Base-by-base conservation (phyloP, 1,140 invertebrate species). In the Tribolium madens region DNA sequence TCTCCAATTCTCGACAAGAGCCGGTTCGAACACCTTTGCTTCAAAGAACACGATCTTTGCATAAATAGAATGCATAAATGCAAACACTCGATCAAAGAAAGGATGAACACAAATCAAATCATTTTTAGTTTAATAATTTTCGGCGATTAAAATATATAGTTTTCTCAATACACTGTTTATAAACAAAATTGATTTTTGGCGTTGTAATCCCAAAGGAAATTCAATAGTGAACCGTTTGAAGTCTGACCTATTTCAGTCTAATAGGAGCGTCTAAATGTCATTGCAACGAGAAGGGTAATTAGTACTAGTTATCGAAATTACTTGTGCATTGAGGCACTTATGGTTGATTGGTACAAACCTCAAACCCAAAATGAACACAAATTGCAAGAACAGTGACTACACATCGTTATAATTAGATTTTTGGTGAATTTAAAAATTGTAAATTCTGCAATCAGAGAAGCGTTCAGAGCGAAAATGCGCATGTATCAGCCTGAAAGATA, bases 401-500 rank as follows among this genome's bases (percentile, higher is more conserved):
- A 26, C 21, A 3, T 4, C 21, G 6, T 21, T 21, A 4, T 21
- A 21, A 21, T 21, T 21, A 21, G 18, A 21, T 4, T 21, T 21
- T 21, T 4, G 18, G 18, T 2, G 18, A 4, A 4, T 21, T 1
- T 21, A 4, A 21, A 21, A 4, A 21, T 4, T 5, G 21, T 26
- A 5, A 5, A 26, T 26, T 26, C 3, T 42, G 36, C 36, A 42
- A 42, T 42, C 36, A 42, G 26, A 3, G 26, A n/a, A n/a, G 26
- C 26, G 26, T 6, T 31, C n/a, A 52, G 52, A 52, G 21, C 17
- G 42, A n/a, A 50, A 72, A 14, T 10, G 47, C 18, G 18, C 10
- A 33, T 53, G 50, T 73, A 73, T 73, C 70, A 53, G 47, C 5
- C 31, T 31, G 57, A 75, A 52, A 69, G 57, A 69, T 64, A 21